phyloP scores from a whole-genome alignment of 2,797 vertebrate genomes.

The Amphiprion clarkii region DNA sequence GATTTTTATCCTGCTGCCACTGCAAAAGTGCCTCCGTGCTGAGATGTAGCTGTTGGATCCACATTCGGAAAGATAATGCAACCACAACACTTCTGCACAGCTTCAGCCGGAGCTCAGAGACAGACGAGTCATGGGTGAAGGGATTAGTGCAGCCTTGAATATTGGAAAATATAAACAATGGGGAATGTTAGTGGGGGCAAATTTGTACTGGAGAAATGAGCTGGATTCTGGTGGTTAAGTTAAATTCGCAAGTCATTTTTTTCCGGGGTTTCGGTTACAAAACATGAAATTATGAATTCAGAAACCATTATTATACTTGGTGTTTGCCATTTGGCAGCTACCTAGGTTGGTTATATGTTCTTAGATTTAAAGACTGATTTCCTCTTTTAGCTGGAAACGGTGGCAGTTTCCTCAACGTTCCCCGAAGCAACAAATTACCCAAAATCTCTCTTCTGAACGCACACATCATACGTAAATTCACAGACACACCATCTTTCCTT shows the following conservation, averaged over 20 bases:
- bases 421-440: conserved; percentile 39
- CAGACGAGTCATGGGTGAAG: conserved; percentile 28
- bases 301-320: neutral
- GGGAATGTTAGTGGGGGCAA: neutral
- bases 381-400: conserved; percentile 45
- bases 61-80: conserved; percentile 58
- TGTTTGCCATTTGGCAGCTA: conserved; percentile 7
- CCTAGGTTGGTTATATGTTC: conserved; percentile 8
- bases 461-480: conserved; percentile 6
- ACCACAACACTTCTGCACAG: conserved; percentile 48
- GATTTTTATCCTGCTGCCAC: conserved; percentile 70
- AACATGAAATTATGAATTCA: no score
- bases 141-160: conserved; percentile 26
- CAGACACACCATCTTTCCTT: conserved; percentile 12
- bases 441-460: conserved; percentile 11
- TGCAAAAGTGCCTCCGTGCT: conserved; percentile 57
- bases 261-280: no score
- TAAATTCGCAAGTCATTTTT: neutral
- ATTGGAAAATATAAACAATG: conserved; percentile 17
- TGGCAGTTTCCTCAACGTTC: conserved; percentile 49
- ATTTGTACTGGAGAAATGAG: neutral
- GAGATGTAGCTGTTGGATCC: conserved; percentile 61
- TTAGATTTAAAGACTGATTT: conserved; percentile 52
- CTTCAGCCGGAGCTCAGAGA: conserved; percentile 33
- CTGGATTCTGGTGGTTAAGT: neutral